Conservation (phyloP, 2,888 invertebrate species). For the Girardia tigrina region DNA sequence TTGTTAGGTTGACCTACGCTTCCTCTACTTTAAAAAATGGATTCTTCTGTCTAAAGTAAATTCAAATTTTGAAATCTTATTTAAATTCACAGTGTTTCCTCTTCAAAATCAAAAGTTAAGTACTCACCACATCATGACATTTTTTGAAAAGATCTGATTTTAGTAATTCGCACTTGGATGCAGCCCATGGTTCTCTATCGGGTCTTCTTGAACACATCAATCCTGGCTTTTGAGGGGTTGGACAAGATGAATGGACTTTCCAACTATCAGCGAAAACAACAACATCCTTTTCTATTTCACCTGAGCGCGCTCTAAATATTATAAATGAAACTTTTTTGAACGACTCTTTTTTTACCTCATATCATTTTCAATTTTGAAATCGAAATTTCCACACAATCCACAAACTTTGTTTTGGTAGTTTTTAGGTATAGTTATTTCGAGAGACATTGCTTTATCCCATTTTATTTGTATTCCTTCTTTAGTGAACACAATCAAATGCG, state of each 20-base stretch:
- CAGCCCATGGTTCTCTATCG: slow-evolving; percentile 36
- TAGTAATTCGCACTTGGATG: slow-evolving; percentile 34
- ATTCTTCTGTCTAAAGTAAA: too few relatives aligned
- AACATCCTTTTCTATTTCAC: slow-evolving; percentile 30
- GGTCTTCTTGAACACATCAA: neutral
- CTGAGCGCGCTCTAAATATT: slow-evolving; percentile 30
- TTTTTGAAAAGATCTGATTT: slow-evolving; percentile 32
- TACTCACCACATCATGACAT: slow-evolving; percentile 35
- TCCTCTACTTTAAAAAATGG: too few relatives aligned
- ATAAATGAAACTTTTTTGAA: neutral
- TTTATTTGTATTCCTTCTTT: slow-evolving; percentile 26
- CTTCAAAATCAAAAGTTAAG: too few relatives aligned
- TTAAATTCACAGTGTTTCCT: too few relatives aligned
- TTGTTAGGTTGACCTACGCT: too few relatives aligned
- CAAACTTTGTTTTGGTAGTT: slow-evolving; percentile 36
- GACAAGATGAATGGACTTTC: slow-evolving; percentile 31
- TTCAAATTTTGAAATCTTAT: too few relatives aligned
- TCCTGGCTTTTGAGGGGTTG: slow-evolving; percentile 11
- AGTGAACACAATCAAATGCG: slow-evolving; percentile 25
- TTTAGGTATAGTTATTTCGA: slow-evolving; percentile 25
- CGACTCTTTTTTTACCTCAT: neutral
- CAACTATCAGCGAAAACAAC: slow-evolving; percentile 30
- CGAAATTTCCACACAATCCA: slow-evolving; percentile 38
- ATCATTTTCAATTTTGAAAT: slow-evolving; percentile 34
- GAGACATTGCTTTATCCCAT: slow-evolving; percentile 33